Base-by-base conservation (phyloP, 2,113 vertebrate species). In the Lonchura striata region DNA sequence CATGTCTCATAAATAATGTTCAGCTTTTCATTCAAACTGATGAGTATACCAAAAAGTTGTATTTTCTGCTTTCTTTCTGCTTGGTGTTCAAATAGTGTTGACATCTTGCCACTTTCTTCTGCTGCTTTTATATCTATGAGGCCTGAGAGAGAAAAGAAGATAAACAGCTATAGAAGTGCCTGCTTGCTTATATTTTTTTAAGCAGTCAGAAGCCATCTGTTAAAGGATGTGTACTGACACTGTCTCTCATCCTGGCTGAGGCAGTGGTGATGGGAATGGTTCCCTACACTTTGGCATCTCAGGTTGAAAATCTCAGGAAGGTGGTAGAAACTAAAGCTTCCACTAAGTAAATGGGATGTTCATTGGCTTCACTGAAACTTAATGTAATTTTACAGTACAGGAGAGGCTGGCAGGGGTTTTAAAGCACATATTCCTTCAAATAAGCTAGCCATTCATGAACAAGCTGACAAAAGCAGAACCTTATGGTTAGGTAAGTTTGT, bases 11-110 rank as follows among this genome's bases (percentile, higher is more conserved):
- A 92, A 96, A 97, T 74, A 92, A 80, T 76, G 81, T 90, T 69
- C 77, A 94, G n/a, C 78, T 74, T 90, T 94, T 89, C 66, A 93
- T 37, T 95, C 87, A 96, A 97, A 91, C 42, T 64, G 74, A 94
- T 94, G 77, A 95, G 39, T 64, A 65, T 61, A 94, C 83, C 90
- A 42, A 72, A 93, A 95, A 92, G 52, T 74, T 82, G 57, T 94
- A 50, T 90, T 95, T 96, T 94, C 54, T 82, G 84, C 75, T 91
- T 82, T 95, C 84, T 44, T 24, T 82, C 79, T 79, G 61, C 20
- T 18, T 95, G 93, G 19, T 88, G 74, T 53, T 92, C 84, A 91
- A 92, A 57, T 69, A 44, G 52, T 54, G 77, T 74, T 94, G 97
- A 92, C 53, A 63, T 82, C 65, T 94, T 93, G 65, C 89, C 57